A percentile compares a stretch with the other conserved stretches of the same genome.
Evolutionary conservation across 2,797 vertebrate genomes (phyloP).

Genomic region (Myotis findleyi): DNA sequence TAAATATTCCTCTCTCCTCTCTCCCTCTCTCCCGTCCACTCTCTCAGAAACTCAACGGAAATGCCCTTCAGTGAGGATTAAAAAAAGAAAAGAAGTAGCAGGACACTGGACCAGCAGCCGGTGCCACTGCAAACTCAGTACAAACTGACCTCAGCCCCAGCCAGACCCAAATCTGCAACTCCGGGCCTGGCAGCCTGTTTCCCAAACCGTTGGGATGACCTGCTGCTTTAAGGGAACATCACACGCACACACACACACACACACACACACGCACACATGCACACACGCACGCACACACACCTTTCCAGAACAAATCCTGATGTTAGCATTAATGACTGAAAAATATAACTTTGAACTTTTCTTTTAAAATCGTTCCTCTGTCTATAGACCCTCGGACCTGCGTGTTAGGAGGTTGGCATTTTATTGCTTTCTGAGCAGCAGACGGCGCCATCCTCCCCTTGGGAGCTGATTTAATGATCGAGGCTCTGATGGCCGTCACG

Average conservation of each 20-base stretch:
- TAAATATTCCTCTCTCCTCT: no score
- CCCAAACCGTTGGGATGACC: neutral
- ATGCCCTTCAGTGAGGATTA: no score
- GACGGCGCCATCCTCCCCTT: neutral
- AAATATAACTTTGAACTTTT: neutral
- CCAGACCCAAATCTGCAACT: neutral
- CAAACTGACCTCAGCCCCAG: neutral
- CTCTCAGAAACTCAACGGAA: no score
- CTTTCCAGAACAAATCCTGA: neutral
- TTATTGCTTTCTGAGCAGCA: neutral
- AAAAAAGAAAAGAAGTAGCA: neutral
- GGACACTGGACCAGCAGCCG: neutral
- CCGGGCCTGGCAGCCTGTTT: neutral
- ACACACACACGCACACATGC: neutral
- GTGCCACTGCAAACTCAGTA: neutral
- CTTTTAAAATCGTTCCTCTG: neutral
- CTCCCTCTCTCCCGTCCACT: no score
- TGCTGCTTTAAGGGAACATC: neutral
- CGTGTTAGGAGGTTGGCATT: neutral
- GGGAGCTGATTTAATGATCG: neutral
- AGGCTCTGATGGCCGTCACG: accelerated
- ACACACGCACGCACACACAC: neutral
- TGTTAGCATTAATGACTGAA: neutral
- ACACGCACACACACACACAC: neutral
- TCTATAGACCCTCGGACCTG: neutral